Evolutionary conservation across 2,797 vertebrate genomes (phyloP).

Genomic region (Sebastes trivittatus): DNA sequence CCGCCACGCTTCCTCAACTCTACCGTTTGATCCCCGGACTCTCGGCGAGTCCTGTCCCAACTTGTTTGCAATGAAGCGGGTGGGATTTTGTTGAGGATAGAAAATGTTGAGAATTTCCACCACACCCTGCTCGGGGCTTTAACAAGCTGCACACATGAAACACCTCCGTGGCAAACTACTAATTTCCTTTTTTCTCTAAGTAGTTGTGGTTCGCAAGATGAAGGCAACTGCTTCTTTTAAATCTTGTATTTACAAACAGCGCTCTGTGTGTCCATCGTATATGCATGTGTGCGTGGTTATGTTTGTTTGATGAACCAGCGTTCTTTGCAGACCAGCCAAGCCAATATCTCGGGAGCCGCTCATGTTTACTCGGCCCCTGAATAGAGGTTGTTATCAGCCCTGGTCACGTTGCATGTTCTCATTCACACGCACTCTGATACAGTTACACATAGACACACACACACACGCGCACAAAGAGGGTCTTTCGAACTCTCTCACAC

Average conservation of each 20-base stretch:
- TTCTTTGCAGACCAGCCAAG: constrained; percentile 70
- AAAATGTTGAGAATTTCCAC: constrained; percentile 75
- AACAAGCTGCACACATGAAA: constrained; percentile 59
- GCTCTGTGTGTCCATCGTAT: constrained; percentile 11
- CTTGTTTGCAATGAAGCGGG: constrained; percentile 52
- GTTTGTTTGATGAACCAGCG: constrained; percentile 55
- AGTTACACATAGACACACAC: constrained; percentile 53
- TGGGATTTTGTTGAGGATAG: constrained; percentile 38
- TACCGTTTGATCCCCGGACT: constrained; percentile 42
- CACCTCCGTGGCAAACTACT: constrained; percentile 57
- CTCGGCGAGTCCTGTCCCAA: constrained; percentile 56
- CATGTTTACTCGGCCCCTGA: constrained; percentile 73
- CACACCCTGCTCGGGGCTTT: constrained; percentile 53
- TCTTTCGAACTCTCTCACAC: constrained; percentile 44
- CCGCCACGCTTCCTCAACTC: constrained; percentile 21
- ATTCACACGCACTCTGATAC: constrained; percentile 68
- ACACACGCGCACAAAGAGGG: constrained; percentile 52
- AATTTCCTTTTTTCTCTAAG: constrained; percentile 53
- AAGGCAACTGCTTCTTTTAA: constrained; percentile 35
- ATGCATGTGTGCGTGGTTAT: not conserved
- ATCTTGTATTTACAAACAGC: constrained; percentile 24
- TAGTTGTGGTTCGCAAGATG: constrained; percentile 41
- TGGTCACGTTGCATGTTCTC: constrained; percentile 76
- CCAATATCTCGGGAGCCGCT: constrained; percentile 74
- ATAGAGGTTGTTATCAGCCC: constrained; percentile 77